Percentiles rank a stretch among this genome's conserved stretches.
phyloP scores from a whole-genome alignment of 2,888 invertebrate species.

The Callimorpha dominula region DNA sequence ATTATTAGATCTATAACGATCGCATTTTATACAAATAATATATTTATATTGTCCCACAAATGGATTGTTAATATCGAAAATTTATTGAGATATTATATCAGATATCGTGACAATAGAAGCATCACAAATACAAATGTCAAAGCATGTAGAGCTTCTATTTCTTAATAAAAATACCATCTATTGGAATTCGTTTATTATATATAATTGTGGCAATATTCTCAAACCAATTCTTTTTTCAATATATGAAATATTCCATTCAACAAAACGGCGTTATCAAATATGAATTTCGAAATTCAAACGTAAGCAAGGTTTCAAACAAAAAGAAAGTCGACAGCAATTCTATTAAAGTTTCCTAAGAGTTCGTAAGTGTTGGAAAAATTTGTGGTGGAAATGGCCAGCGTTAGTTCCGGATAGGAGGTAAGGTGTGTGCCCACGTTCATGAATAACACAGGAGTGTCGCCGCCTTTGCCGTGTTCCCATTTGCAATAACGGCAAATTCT shows the following conservation, averaged over 20 bases:
- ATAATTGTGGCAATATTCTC: constrained; percentile 13
- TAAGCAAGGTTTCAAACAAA: constrained; percentile 30
- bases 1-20: constrained; percentile 36
- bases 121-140: constrained; percentile 8
- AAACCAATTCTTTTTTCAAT: constrained; percentile 14
- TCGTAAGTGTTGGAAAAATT: constrained; percentile 67
- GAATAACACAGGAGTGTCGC: constrained; percentile 74
- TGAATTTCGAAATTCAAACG: constrained; percentile 38
- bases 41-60: not conserved
- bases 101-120: constrained; percentile 2
- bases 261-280: constrained; percentile 32
- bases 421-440: constrained; percentile 70
- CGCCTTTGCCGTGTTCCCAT: constrained; percentile 73
- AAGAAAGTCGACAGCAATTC: constrained; percentile 52
- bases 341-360: constrained; percentile 59
- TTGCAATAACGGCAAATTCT: constrained; percentile 66
- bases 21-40: constrained; percentile 4
- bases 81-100: constrained; percentile 1
- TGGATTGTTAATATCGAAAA: not conserved
- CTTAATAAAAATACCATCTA: constrained; percentile 13
- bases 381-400: constrained; percentile 68
- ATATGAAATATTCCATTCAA: constrained; percentile 9
- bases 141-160: constrained; percentile 9
- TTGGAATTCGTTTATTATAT: constrained; percentile 19
- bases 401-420: constrained; percentile 67